Evolutionary conservation across 1,140 invertebrate species (phyloP), one percentile per base, ranked within the genome.

Genomic region (Protaetia brevitarsis): DNA sequence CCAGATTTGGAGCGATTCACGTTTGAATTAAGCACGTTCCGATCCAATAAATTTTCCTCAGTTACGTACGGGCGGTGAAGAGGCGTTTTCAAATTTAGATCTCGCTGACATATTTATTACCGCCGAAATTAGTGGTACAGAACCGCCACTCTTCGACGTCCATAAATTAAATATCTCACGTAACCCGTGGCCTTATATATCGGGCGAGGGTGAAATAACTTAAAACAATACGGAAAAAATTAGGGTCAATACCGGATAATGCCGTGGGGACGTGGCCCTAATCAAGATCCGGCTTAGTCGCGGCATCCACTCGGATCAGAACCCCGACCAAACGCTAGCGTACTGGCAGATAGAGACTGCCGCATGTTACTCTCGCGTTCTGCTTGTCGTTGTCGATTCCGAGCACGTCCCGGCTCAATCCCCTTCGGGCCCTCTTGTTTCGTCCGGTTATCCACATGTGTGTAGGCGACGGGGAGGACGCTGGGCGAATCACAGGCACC

Each of bases 151-250:
- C n/a, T n/a, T n/a, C n/a, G n/a, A n/a, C n/a, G n/a, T n/a, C n/a
- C n/a, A 51, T 51, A 51, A 51, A 51, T 23, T 23, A 51, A 51
- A 51, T 51, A 51, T 51, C 16, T 51, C 41, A 51, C 41, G 41
- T 51, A 51, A 16, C 10, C 26, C 16, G 19, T 8, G n/a, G n/a
- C n/a, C n/a, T n/a, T n/a, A n/a, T n/a, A 51, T 51, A 51, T 51
- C 41, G 41, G 8, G n/a, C n/a, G n/a, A 23, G 1, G 26, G 10
- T 23, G 41, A 23, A 51, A 51, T 51, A 19, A 51, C 41, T 51
- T 51, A 51, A 51, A 51, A 51, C 41, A 51, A 51, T 51, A 51
- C 41, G 41, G 41, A 21, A 51, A 51, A 51, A 51, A 51, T 51
- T 51, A 51, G 41, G 41, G 41, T 23, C 41, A 51, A 51, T 51